Conservation (phyloP, 2,113 vertebrate species). For the Tylochromis polylepis region DNA sequence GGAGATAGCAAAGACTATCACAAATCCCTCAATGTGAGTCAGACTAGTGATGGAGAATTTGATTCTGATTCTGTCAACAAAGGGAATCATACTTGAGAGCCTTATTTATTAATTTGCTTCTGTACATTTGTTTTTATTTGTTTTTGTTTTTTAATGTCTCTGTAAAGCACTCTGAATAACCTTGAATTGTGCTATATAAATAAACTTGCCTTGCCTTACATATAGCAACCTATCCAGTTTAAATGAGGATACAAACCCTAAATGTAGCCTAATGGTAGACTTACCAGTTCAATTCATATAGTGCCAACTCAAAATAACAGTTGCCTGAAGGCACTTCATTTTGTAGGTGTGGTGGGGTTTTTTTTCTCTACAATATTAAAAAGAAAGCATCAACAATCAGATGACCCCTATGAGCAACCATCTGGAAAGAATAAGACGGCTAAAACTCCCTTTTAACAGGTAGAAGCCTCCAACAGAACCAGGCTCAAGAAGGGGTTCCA, state of each 20-base stretch:
- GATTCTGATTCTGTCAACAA: neutral
- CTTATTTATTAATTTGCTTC: neutral
- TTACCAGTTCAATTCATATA: neutral
- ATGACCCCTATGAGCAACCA: neutral
- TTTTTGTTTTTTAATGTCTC: no score
- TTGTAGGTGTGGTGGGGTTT: neutral
- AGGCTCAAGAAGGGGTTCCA: neutral
- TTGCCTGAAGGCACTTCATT: neutral
- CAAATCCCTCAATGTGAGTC: neutral
- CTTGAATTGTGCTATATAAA: no score
- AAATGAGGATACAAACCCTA: neutral
- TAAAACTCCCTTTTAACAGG: neutral
- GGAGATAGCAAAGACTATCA: neutral
- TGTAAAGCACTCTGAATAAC: no score
- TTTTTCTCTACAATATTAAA: neutral
- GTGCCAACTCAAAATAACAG: neutral
- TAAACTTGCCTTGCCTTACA: no score
- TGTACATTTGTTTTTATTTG: no score
- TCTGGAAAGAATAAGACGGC: rapidly evolving
- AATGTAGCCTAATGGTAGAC: neutral
- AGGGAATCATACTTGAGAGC: neutral
- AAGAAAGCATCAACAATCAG: neutral
- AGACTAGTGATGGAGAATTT: neutral
- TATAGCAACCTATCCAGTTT: neutral
- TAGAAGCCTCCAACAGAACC: neutral